Evolutionary conservation across 2,113 vertebrate species (phyloP), one percentile per base, ranked within the genome.

Genomic region (Elephantulus edwardii): DNA sequence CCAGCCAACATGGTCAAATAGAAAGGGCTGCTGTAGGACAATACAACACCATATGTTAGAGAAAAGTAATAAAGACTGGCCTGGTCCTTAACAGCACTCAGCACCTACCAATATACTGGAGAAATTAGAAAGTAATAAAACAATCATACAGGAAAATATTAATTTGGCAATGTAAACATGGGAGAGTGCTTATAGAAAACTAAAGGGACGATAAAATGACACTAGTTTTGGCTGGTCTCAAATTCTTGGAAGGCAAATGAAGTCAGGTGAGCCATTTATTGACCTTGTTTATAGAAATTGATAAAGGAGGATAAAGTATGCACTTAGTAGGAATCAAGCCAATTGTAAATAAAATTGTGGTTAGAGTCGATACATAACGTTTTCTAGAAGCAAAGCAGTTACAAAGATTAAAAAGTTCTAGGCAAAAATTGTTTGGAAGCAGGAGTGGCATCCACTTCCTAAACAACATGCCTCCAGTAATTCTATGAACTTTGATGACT

Each of bases 291-390:
- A 60, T 5, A 38, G 6, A 88, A 42, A 75, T 56, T n/a, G 48
- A 30, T 4, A 50, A 79, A 70, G 9, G 19, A 11, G 66, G 28
- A 3, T 24, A 64, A 44, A 46, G 2, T 38, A 50, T 12, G 10
- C 22, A 17, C 33, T 80, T 8, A 2, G n/a, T 5, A 38, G 6
- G n/a, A 64, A 50, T 14, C 1, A 8, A 56, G 2, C 14, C 76
- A 56, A 1, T 6, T 7, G 17, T 20, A 20, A 4, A 48, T 1
- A 16, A 20, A 30, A 7, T 10, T 54, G 14, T 0, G 3, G 16
- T 62, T n/a, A 17, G 33, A 88, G 3, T 16, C 28, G 10, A 20
- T 20, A 74, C 56, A 16, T 22, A 2, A 48, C 40, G 19, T 56
- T 78, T 75, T 8, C 33, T 10, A 10, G 50, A 68, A 50, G 26